Conservation (phyloP, 2,888 invertebrate species). For the Heliconius erato region DNA sequence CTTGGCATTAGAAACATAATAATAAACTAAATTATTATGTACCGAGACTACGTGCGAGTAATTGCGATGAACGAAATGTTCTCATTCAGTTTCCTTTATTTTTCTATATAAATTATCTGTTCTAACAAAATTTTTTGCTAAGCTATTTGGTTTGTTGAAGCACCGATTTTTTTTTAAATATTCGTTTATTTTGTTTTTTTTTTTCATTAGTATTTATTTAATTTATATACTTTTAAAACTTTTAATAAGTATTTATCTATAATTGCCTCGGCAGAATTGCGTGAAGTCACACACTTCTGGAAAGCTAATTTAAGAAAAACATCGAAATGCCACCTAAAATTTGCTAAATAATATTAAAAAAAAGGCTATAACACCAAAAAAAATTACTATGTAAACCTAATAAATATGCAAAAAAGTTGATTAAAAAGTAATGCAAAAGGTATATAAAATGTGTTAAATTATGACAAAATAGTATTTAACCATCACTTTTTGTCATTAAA, state of each 20-base stretch:
- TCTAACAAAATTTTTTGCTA: background rate
- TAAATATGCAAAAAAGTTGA: no score
- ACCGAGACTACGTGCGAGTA: background rate
- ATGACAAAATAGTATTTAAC: background rate
- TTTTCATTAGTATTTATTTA: no score
- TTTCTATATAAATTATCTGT: slow-evolving; percentile 11
- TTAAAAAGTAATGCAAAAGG: background rate
- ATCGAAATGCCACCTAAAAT: background rate
- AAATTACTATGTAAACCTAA: no score
- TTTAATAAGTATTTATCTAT: background rate
- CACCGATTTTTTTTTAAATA: background rate
- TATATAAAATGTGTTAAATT: background rate
- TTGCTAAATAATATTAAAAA: background rate
- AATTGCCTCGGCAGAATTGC: background rate
- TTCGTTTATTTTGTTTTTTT: background rate
- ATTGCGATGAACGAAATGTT: background rate
- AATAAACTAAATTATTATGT: background rate
- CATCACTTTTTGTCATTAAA: background rate
- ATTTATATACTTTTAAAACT: no score
- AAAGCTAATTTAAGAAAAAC: no score
- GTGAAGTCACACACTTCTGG: background rate
- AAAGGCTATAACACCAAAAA: background rate
- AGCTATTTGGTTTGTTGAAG: background rate
- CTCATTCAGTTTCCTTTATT: background rate
- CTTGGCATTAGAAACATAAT: background rate